Base-by-base conservation (phyloP, 2,797 vertebrate species). In the Acrossocheilus fasciatus region DNA sequence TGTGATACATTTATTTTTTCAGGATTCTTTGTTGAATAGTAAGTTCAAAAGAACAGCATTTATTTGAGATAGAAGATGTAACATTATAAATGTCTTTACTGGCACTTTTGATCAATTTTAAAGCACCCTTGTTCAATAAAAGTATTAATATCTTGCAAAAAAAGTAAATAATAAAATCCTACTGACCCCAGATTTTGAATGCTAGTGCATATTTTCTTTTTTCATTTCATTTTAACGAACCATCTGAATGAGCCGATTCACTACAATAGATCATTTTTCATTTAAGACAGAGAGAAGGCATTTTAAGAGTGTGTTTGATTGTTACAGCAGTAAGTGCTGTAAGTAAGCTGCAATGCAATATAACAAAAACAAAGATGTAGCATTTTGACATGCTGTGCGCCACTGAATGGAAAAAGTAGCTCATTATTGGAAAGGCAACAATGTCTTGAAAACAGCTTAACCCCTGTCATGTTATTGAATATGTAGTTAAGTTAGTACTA, bases 381-480 rank as follows among this genome's bases (percentile, higher is more conserved):
- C 20, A 77, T 57, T 77, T 57, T n/a, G 54, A 57, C 34, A 39
- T 4, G 34, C 47, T 52, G 2, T 20, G 47, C 73, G 52, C 47
- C 7, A 14, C 34, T 43, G 54, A 79, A 41, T 30, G 76, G 39
- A 79, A 79, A 59, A 79, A 79, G 23, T 43, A 62, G 76, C 76
- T 62, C 23, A 62, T 79, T n/a, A 79, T 17, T 79, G 57, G 14
- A 62, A 62, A 62, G 14, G 54, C 72, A 66, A 81, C 68, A 78
- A 43, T 64, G 50, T 23, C 72, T 79, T 54, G 73, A 77, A 77
- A 77, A 77, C 50, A 77, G 52, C 54, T 77, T 77, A 77, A n/a
- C 52, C n/a, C 39, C 20, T 41, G 75, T 77, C 52, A 77, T 77
- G 75, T 39, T 57, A 77, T 14, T 57, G 75, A n/a, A 77, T 68